Conservation (phyloP, 2,888 invertebrate species). For the Drosophila niveifrons region DNA sequence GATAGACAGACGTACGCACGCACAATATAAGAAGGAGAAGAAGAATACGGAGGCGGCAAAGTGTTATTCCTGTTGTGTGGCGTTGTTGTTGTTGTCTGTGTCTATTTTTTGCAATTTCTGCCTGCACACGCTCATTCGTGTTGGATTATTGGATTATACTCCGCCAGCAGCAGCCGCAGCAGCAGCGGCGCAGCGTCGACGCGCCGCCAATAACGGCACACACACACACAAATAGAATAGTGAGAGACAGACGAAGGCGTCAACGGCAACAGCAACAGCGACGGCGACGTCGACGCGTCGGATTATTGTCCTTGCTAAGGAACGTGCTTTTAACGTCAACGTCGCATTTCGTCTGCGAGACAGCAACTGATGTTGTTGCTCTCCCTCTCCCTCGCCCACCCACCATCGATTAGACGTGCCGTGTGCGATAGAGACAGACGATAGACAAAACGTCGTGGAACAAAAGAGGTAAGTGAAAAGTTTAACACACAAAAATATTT, state of each 20-base stretch:
- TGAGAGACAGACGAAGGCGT: slow-evolving; percentile 16
- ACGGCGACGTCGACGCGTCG: slow-evolving; percentile 50
- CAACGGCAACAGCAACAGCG: slow-evolving; percentile 10
- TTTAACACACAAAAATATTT: slow-evolving; percentile 21
- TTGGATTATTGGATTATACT: slow-evolving; percentile 82
- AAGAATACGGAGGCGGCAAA: slow-evolving; percentile 53
- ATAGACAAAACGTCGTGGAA: neutral
- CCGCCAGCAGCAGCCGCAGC: slow-evolving; percentile 34
- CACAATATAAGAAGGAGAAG: slow-evolving; percentile 18
- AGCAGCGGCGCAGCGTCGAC: slow-evolving; percentile 23
- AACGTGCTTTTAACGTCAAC: slow-evolving; percentile 66
- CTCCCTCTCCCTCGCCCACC: neutral
- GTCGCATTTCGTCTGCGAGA: slow-evolving; percentile 34
- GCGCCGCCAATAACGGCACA: slow-evolving; percentile 68
- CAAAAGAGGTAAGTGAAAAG: slow-evolving; percentile 44
- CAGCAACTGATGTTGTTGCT: slow-evolving; percentile 14
- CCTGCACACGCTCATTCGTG: slow-evolving; percentile 78
- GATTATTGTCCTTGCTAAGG: slow-evolving; percentile 65
- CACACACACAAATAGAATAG: slow-evolving; percentile 45
- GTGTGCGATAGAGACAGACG: slow-evolving; percentile 1
- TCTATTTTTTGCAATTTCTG: slow-evolving; percentile 77
- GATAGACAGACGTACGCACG: slow-evolving; percentile 23
- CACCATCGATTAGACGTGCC: neutral
- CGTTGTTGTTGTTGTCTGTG: slow-evolving; percentile 55
- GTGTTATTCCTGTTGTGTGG: slow-evolving; percentile 48